These are phyloP conservation scores for Lepus americanus DNA, from an alignment of 2,113 vertebrate genomes.

Conservation along the genomic window DNA sequence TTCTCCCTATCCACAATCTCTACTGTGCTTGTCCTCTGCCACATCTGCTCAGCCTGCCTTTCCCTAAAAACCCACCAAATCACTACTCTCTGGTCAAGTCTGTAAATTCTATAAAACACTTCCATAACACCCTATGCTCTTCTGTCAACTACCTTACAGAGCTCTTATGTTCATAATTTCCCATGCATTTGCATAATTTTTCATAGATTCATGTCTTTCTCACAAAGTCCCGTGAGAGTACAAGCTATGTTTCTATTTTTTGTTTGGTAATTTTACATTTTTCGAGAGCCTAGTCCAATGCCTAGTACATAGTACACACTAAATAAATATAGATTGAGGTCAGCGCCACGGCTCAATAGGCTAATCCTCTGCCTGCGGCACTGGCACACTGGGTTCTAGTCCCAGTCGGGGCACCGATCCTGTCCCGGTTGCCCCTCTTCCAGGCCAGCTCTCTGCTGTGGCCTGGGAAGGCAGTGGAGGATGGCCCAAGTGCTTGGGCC, in stretches of 20 bases:
- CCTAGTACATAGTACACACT: background rate
- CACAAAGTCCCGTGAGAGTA: background rate
- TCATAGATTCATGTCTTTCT: background rate
- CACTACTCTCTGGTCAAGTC: background rate
- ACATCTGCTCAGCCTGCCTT: too few species aligned
- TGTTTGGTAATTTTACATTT: background rate
- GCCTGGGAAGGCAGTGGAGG: too few species aligned
- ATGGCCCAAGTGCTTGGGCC: too few species aligned
- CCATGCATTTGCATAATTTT: background rate
- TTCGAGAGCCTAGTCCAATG: background rate
- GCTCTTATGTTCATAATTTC: background rate
- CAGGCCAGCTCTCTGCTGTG: too few species aligned
- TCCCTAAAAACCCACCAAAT: background rate
- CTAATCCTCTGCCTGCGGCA: too few species aligned
- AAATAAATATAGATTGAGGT: background rate
- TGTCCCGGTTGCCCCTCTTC: too few species aligned
- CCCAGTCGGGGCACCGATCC: too few species aligned
- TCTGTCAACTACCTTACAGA: background rate
- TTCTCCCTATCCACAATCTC: background rate
- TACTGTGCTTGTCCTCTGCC: fast-evolving
- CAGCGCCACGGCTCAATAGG: too few species aligned
- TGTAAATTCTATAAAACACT: background rate
- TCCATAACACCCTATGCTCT: background rate
- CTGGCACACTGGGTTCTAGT: too few species aligned
- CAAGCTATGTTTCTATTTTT: background rate